Conservation (phyloP, 2,113 vertebrate species). For the Caranx ignobilis region DNA sequence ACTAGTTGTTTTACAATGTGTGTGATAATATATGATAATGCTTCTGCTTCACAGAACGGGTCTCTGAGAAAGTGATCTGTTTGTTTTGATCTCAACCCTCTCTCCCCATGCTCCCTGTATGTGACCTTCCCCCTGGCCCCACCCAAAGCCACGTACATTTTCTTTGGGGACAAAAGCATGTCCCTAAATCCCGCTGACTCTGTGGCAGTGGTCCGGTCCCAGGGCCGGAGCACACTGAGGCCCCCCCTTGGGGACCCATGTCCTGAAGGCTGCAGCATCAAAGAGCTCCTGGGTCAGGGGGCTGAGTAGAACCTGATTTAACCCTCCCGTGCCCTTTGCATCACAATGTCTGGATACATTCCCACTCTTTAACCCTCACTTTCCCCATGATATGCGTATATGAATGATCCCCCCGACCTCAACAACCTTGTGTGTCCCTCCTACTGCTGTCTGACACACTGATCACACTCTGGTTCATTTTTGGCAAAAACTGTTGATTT, state of each 20-base stretch:
- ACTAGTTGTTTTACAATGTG: not conserved
- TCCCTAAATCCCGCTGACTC: slow-evolving; percentile 61
- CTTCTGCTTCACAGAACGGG: slow-evolving; percentile 11
- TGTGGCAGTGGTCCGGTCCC: slow-evolving; percentile 56
- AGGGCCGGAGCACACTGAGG: slow-evolving; percentile 58
- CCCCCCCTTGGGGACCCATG: slow-evolving; percentile 43
- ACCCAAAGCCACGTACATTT: slow-evolving; percentile 81
- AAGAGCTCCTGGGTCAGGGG: slow-evolving; percentile 72
- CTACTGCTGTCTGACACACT: slow-evolving; percentile 24
- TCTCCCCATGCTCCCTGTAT: slow-evolving; percentile 58
- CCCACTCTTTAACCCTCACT: slow-evolving; percentile 75
- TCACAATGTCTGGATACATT: slow-evolving; percentile 79
- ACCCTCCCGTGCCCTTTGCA: slow-evolving; percentile 74
- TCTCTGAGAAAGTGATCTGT: slow-evolving; percentile 61
- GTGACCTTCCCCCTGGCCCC: slow-evolving; percentile 65
- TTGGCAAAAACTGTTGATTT: not conserved
- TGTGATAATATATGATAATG: not conserved
- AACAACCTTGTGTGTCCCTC: slow-evolving; percentile 54
- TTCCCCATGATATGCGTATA: slow-evolving; percentile 77
- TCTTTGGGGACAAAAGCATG: slow-evolving; percentile 80
- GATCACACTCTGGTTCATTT: slow-evolving; percentile 13
- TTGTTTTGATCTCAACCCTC: slow-evolving; percentile 67
- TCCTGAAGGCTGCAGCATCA: slow-evolving; percentile 73
- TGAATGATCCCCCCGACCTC: slow-evolving; percentile 57
- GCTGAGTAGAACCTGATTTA: slow-evolving; percentile 72